A percentile compares a stretch with the other conserved stretches of the same genome.
These are phyloP conservation scores for Brachionus rubens DNA, from an alignment of 1,140 invertebrate genomes.

Conservation along the genomic window DNA sequence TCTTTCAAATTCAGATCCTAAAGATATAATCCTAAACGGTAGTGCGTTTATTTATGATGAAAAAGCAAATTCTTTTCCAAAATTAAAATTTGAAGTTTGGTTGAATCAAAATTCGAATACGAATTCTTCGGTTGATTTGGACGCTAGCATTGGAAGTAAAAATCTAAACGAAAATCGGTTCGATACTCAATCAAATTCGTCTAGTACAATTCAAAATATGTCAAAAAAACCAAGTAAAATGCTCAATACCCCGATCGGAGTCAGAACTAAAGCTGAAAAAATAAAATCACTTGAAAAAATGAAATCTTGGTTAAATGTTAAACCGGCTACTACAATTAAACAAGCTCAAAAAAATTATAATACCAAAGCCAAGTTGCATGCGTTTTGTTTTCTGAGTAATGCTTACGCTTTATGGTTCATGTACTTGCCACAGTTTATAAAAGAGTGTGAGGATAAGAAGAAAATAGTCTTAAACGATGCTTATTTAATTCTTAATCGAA, in stretches of 20 bases:
- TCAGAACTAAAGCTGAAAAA: constrained; percentile 30
- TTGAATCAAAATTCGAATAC: background rate
- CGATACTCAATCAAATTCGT: constrained; percentile 41
- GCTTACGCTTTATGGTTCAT: constrained; percentile 90
- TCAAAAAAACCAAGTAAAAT: background rate
- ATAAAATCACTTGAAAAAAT: background rate
- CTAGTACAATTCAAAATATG: background rate
- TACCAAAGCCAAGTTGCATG: background rate
- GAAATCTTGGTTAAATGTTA: constrained; percentile 5
- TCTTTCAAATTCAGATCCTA: background rate
- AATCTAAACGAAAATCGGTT: background rate
- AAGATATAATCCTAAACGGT: background rate
- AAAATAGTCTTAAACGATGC: constrained; percentile 75
- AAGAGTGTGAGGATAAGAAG: constrained; percentile 65
- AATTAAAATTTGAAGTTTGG: background rate
- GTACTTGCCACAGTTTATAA: constrained; percentile 77
- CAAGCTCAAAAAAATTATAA: constrained; percentile 33
- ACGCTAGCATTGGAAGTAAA: background rate
- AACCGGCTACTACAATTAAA: background rate
- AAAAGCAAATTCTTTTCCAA: constrained; percentile 17
- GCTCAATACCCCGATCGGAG: constrained; percentile 21
- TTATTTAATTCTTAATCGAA: constrained; percentile 78
- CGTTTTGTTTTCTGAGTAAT: constrained; percentile 62
- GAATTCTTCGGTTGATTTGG: constrained; percentile 12
- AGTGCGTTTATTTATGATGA: constrained; percentile 40